Evolutionary conservation across 2,113 vertebrate genomes (phyloP), one percentile per base, ranked within the genome.

Genomic region (Falco punctatus): DNA sequence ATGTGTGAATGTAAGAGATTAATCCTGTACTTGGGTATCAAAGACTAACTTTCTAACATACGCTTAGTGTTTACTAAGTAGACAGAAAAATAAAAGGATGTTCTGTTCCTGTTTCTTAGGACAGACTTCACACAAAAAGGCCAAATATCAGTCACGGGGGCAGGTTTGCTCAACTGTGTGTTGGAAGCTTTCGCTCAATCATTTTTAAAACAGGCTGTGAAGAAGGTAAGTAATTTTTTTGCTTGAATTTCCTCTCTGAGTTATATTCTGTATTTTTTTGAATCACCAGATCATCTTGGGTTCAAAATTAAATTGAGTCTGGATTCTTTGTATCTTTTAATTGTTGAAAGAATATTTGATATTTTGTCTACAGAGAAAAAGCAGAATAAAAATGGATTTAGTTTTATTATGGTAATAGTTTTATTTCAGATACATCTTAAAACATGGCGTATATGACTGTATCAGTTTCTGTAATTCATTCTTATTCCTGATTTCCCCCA

Each of bases 161-260:
- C 95, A 46, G 94, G 94, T 21, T 74, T 95, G 72, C 92, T 97
- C 72, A 95, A 85, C 85, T 85, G 52, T 16, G 73, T 96, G 12
- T 5, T 96, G 83, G 96, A 95, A 81, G 71, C 73, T 58, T 97
- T 97, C 92, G 92, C 96, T 42, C 77, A 72, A 15, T 71, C 86
- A 0, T 91, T 92, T 95, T 78, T 97, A 75, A 97, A 93, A 65
- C 91, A 83, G 94, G 94, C 91, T 49, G 79, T 97, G 71, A 95
- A 93, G 90, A 96, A 92, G 93, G 93, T 95, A 94, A 90, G 91
- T 73, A 0, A 32, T 58, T 87, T 67, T 40, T 40, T n/a, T 92
- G 44, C 64, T 61, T 62, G 54, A 72, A 61, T 90, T 90, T 88
- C 74, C 75, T 84, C 40, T 21, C 26, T 11, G 9, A 90, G 65